phyloP scores from a whole-genome alignment of 2,113 vertebrate genomes.

The Camelus dromedarius region DNA sequence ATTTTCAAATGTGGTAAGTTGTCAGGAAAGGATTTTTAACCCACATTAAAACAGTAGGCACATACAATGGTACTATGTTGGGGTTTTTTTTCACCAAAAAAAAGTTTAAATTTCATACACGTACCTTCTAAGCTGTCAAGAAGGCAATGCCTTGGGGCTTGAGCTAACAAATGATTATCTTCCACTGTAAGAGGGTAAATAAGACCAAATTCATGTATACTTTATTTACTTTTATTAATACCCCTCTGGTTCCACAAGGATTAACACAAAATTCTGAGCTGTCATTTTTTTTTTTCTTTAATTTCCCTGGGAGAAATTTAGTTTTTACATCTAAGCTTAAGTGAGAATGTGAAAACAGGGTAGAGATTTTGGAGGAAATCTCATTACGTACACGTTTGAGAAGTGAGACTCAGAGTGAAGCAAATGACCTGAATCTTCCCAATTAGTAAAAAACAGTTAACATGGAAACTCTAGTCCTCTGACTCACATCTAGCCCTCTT shows the following conservation, averaged over 20 bases:
- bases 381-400: background rate
- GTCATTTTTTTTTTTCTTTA: background rate
- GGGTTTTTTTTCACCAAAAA: background rate
- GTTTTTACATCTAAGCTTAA: background rate
- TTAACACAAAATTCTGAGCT: background rate
- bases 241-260: background rate
- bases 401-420: background rate
- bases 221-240: constrained; percentile 60
- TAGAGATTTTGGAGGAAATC: background rate
- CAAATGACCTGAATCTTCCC: background rate
- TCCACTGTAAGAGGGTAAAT: constrained; percentile 22
- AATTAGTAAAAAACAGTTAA: background rate
- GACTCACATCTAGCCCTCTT: background rate
- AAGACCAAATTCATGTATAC: background rate
- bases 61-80: no score
- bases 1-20: background rate
- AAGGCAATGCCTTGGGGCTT: background rate
- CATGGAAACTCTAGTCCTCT: background rate
- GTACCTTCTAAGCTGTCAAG: background rate
- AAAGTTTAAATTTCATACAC: constrained; percentile 14
- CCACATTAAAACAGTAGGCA: background rate
- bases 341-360: background rate
- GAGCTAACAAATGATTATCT: constrained; percentile 52
- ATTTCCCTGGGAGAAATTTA: background rate
- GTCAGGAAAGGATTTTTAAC: background rate